These are phyloP conservation scores for Ivindomyrus marchei DNA, from an alignment of 2,113 vertebrate species.

Conservation along the genomic window DNA sequence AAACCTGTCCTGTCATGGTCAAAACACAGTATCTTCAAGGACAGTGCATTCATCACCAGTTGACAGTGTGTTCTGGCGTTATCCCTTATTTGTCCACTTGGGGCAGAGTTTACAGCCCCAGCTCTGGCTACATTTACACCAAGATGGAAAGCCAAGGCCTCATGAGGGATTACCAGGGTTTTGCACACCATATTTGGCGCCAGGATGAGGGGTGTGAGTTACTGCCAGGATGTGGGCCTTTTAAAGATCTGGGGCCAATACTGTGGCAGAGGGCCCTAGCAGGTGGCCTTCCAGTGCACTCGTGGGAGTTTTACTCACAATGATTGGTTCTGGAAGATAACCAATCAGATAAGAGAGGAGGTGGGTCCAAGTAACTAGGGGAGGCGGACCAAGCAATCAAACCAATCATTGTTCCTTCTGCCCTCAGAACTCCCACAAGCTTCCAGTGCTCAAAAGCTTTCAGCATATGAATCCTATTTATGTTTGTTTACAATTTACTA, in stretches of 20 bases:
- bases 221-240: not conserved
- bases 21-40: not conserved
- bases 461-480: not conserved
- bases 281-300: not conserved
- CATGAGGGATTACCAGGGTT: not conserved
- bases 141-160: not conserved
- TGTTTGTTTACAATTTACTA: conserved; percentile 7
- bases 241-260: not conserved
- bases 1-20: not conserved
- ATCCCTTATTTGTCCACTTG: not conserved
- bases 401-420: too few relatives aligned
- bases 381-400: too few relatives aligned
- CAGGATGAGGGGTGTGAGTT: not conserved
- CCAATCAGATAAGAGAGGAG: too few relatives aligned
- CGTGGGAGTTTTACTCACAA: too few relatives aligned
- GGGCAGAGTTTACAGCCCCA: not conserved
- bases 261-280: not conserved
- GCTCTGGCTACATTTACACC: not conserved
- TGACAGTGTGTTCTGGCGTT: not conserved
- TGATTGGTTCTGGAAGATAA: too few relatives aligned
- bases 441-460: not conserved
- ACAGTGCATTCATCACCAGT: not conserved
- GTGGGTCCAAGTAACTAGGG: too few relatives aligned
- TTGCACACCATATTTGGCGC: not conserved
- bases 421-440: too few relatives aligned